These are phyloP conservation scores for Scaptomyza hsui DNA, from an alignment of 1,140 invertebrate genomes.

Conservation along the genomic window DNA sequence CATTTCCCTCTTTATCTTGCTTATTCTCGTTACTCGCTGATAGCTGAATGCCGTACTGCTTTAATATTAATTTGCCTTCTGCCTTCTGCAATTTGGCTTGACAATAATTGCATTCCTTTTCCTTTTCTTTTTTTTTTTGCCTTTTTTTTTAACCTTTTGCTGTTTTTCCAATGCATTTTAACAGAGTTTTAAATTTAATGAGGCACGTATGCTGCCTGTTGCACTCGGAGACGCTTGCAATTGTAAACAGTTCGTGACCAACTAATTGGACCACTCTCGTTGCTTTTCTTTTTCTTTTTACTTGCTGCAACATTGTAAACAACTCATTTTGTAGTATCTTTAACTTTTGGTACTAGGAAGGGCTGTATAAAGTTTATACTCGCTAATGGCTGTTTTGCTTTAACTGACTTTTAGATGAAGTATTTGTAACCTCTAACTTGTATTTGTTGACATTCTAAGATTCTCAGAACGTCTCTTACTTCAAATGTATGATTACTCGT, in stretches of 20 bases:
- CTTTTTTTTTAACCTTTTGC: not conserved
- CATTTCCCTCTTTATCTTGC: not conserved
- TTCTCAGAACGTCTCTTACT: too few species aligned
- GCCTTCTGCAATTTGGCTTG: not conserved
- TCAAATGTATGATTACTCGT: too few species aligned
- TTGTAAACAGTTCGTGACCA: too few species aligned
- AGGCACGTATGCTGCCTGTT: not conserved
- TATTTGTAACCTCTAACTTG: too few species aligned
- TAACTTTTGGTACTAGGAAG: too few species aligned
- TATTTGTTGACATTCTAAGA: too few species aligned
- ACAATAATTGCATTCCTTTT: not conserved
- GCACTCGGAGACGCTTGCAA: too few species aligned
- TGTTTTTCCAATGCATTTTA: not conserved
- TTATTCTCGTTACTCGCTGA: not conserved
- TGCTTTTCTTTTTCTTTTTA: too few species aligned
- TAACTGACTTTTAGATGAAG: too few species aligned
- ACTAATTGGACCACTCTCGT: not conserved
- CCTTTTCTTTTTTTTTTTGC: too few species aligned
- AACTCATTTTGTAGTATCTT: too few species aligned
- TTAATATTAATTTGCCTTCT: slow-evolving; percentile 22
- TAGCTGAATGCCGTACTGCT: not conserved
- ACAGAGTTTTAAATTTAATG: not conserved
- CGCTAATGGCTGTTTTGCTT: not conserved
- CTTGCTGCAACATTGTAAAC: not conserved
- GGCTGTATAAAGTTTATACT: too few species aligned